Percentiles rank a stretch among this genome's conserved stretches.
Conservation (phyloP, 2,888 invertebrate genomes). For the Lagria hirta region DNA sequence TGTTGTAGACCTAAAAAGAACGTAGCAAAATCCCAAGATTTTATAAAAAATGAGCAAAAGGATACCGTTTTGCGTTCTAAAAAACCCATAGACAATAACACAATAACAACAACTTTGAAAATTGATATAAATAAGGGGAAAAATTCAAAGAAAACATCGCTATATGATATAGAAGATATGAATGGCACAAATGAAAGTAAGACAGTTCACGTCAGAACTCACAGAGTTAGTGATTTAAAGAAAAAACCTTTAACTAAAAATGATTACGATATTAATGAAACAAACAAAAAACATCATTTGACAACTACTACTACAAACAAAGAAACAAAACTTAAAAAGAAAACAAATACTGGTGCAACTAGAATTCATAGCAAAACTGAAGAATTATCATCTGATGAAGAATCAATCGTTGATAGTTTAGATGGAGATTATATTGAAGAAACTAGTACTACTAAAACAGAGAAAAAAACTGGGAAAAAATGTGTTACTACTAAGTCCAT, state of each 20-base stretch:
- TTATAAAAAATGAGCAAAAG: slow-evolving; percentile 31
- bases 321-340: slow-evolving; percentile 18
- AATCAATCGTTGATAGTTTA: slow-evolving; percentile 40
- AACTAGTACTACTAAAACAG: slow-evolving; percentile 40
- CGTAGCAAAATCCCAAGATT: slow-evolving; percentile 27
- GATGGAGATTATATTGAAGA: slow-evolving; percentile 34
- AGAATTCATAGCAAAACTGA: slow-evolving; percentile 34
- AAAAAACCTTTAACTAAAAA: slow-evolving; percentile 11
- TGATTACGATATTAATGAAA: slow-evolving; percentile 14
- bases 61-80: slow-evolving; percentile 10
- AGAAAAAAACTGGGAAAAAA: slow-evolving; percentile 57
- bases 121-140: too few relatives aligned
- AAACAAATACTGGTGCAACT: too few relatives aligned
- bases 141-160: too few relatives aligned
- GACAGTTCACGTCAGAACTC: slow-evolving; percentile 37
- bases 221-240: slow-evolving; percentile 42
- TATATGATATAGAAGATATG: slow-evolving; percentile 37
- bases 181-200: slow-evolving; percentile 34
- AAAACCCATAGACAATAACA: slow-evolving; percentile 13
- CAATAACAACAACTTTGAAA: slow-evolving; percentile 15
- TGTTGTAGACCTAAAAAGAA: too few relatives aligned
- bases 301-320: slow-evolving; percentile 13
- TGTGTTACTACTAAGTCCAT: slow-evolving; percentile 60
- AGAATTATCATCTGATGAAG: slow-evolving; percentile 38
- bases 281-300: slow-evolving; percentile 11